Percentiles rank a stretch among this genome's conserved stretches.
These are phyloP conservation scores for Apostichopus japonicus DNA, from an alignment of 35 echinoderm and acorn worm genomes.

Conservation along the genomic window DNA sequence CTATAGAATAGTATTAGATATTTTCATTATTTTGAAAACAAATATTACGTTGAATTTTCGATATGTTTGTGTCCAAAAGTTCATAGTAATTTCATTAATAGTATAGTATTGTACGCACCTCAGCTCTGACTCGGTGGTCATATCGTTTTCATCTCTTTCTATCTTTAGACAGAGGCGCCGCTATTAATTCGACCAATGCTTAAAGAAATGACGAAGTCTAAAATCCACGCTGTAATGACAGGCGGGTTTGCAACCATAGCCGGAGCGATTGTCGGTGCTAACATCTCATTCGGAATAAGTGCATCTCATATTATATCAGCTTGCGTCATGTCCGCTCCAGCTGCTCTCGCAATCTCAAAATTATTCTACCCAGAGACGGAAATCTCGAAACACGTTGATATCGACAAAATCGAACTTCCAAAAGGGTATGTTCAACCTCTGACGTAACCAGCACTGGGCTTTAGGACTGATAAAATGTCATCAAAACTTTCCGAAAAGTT, in stretches of 20 bases:
- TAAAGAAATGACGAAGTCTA: slow-evolving; percentile 54
- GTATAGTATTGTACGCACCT: too few relatives aligned
- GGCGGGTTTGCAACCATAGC: slow-evolving; percentile 92
- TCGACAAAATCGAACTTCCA: slow-evolving; percentile 67
- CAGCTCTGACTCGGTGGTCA: too few relatives aligned
- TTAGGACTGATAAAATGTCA: too few relatives aligned
- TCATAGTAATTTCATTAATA: too few relatives aligned
- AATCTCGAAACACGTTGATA: slow-evolving; percentile 54
- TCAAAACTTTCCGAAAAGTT: too few relatives aligned
- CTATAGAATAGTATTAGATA: too few relatives aligned
- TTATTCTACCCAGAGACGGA: slow-evolving; percentile 84
- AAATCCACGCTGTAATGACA: slow-evolving; percentile 86
- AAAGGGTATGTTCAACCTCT: slow-evolving; percentile 55
- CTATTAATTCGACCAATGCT: slow-evolving; percentile 77
- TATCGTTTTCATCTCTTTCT: background rate
- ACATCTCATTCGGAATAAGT: slow-evolving; percentile 76
- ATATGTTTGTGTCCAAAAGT: too few relatives aligned
- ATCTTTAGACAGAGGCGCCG: slow-evolving; percentile 77
- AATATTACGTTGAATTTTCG: too few relatives aligned
- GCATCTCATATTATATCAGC: slow-evolving; percentile 78
- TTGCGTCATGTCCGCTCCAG: slow-evolving; percentile 88
- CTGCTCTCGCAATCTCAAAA: slow-evolving; percentile 9
- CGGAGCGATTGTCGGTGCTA: slow-evolving; percentile 77
- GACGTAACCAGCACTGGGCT: too few relatives aligned
- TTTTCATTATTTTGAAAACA: too few relatives aligned